Base-by-base conservation (phyloP, 2,888 invertebrate species). In the Sinohyriopsis cumingii region DNA sequence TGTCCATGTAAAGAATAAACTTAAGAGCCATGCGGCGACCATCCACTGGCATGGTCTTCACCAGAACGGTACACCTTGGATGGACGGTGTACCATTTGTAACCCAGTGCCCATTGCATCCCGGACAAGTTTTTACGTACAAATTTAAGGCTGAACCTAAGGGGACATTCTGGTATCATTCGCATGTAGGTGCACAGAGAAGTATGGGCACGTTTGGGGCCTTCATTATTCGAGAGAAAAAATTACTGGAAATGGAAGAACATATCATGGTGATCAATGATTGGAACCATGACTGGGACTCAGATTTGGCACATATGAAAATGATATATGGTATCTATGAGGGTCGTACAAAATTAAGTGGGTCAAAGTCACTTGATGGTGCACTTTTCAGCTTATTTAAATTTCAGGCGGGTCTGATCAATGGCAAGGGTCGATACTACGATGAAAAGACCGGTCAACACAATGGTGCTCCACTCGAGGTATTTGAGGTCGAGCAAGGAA, bases 21-120 rank as follows among this genome's bases (percentile, higher is more conserved):
- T 88, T 22, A 66, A 67, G 7, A 78, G 79, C 6, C 77, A 82
- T 5, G 74, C 76, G 1, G 67, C 82, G 6, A 80, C 85, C 18
- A 74, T 88, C 9, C 88, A 88, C 74, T 87, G 86, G 87, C 87
- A 88, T 69, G 88, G 88, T 0, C 74, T 88, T 20, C 82, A 80
- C 59, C 85, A 86, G 72, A 56, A 25, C 9, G 80, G 72, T 3
- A 85, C 84, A 7, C 84, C 85, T 1, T 86, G 71, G 81, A 87
- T 80, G 85, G 84, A 87, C 65, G 86, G 87, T 0, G 83, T 83
- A 6, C 77, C 84, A 5, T 84, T 75, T 33, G 74, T 86, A 12
- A 80, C 83, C 20, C 88, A 88, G 73, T 88, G 88, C 55, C 87
- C 88, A 5, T 87, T 88, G 12, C 72, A 69, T 0, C 83, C 86